A percentile compares a stretch with the other conserved stretches of the same genome.
These are phyloP conservation scores for Actinemys pallida DNA, from an alignment of 2,113 vertebrate genomes.

Conservation along the genomic window DNA sequence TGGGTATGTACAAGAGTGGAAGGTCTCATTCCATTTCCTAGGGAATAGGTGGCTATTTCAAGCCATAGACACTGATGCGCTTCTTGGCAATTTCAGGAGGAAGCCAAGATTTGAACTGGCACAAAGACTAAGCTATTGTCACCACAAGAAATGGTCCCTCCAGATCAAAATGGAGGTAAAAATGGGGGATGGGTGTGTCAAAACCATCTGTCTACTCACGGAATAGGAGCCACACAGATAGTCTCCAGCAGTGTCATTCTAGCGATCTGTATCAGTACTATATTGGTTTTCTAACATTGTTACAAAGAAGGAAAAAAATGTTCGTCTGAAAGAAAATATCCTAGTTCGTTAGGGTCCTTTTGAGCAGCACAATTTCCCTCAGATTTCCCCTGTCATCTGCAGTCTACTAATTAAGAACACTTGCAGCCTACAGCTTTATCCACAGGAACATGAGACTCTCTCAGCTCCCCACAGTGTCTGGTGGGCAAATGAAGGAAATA, in stretches of 20 bases:
- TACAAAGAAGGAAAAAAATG: conserved; percentile 1
- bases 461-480: conserved; percentile 13
- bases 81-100: neutral
- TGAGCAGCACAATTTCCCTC: conserved; percentile 20
- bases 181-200: neutral
- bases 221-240: neutral
- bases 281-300: neutral
- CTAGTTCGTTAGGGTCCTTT: conserved; percentile 32
- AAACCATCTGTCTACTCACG: neutral
- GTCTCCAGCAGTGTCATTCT: neutral
- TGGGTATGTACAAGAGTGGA: neutral
- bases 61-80: neutral
- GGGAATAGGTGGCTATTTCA: neutral
- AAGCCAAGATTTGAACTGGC: neutral
- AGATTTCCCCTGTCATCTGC: conserved; percentile 23
- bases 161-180: neutral
- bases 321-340: conserved; percentile 5
- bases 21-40: neutral
- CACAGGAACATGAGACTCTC: conserved; percentile 39
- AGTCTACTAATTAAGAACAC: conserved; percentile 30
- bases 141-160: neutral
- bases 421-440: conserved; percentile 32
- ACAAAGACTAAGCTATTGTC: neutral
- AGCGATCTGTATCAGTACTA: neutral
- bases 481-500: conserved; percentile 19